A percentile compares a stretch with the other conserved stretches of the same genome.
These are phyloP conservation scores for Microtus californicus DNA, from an alignment of 2,797 vertebrate species.

Conservation along the genomic window DNA sequence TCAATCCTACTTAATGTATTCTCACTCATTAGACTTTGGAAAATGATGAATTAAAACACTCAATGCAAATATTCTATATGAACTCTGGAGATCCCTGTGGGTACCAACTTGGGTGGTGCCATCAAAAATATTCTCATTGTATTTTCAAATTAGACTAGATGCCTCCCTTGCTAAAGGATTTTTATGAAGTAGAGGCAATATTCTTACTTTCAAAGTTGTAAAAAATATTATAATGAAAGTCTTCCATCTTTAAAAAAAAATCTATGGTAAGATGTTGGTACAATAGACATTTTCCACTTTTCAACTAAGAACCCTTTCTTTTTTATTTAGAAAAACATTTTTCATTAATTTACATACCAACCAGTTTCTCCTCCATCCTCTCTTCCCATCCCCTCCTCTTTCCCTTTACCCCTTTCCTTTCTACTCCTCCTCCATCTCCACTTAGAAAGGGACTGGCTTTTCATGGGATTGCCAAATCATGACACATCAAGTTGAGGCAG, in stretches of 20 bases:
- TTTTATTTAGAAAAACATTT: no score
- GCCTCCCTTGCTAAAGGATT: constrained; percentile 46
- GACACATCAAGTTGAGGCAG: no score
- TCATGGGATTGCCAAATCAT: no score
- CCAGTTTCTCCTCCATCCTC: no score
- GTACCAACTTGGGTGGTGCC: constrained; percentile 38
- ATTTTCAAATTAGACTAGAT: constrained; percentile 72
- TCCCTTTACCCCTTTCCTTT: no score
- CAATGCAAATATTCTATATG: background rate
- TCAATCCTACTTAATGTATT: constrained; percentile 79
- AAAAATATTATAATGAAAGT: background rate
- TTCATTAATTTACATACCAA: no score
- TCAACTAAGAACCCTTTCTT: background rate
- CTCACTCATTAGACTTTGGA: constrained; percentile 83
- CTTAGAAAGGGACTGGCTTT: no score
- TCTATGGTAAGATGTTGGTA: background rate
- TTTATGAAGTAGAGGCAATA: constrained; percentile 59
- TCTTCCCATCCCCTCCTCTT: no score
- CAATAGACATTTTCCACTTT: background rate
- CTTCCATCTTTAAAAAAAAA: background rate
- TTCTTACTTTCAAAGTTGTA: constrained; percentile 69
- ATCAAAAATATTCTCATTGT: constrained; percentile 71
- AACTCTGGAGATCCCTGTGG: constrained; percentile 37
- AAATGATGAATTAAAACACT: constrained; percentile 82
- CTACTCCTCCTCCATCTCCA: no score